Evolutionary conservation across 2,113 vertebrate species (phyloP), one percentile per base, ranked within the genome.

Genomic region (Protobothrops flavoviridis): DNA sequence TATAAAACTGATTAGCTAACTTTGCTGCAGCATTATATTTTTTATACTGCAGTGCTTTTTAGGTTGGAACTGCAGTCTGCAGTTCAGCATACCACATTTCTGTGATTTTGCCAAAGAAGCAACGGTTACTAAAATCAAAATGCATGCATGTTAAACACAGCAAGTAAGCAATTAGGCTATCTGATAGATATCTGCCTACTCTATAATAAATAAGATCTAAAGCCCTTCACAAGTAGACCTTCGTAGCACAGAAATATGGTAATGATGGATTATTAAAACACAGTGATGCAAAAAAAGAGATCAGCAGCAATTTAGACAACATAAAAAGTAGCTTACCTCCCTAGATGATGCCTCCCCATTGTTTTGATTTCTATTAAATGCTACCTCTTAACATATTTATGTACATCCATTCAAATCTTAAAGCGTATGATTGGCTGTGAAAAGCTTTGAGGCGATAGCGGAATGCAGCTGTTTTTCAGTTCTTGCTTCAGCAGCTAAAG

Each of bases 381-480:
- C 9, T 94, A 91, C 48, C 64, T 64, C 94, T 95, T 92, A 95
- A 90, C 74, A 91, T 95, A 89, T 96, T 96, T 94, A 56, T 92
- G 85, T 94, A 91, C 85, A 88, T 95, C 97, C 93, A 57, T 95
- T 95, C 95, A 95, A 96, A 94, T 97, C 92, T 88, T 92, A 87
- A 96, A 90, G 95, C 91, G 89, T 87, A 90, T 57, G 94, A 90
- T 96, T 96, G 94, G 90, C 96, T 96, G 94, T 95, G 95, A 95
- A 93, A 97, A 90, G 92, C 88, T 95, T 93, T 90, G 86, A 96
- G 93, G 95, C 97, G 98, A 97, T 98, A 98, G 98, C 94, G 95
- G 94, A 97, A 96, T 98, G 97, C 98, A 98, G 98, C 95, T 97
- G 92, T 97, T 97, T 97, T 95, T 95, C 94, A 96, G 95, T 55